Base-by-base conservation (phyloP, 2,797 vertebrate genomes). In the Phoeniculus purpureus region DNA sequence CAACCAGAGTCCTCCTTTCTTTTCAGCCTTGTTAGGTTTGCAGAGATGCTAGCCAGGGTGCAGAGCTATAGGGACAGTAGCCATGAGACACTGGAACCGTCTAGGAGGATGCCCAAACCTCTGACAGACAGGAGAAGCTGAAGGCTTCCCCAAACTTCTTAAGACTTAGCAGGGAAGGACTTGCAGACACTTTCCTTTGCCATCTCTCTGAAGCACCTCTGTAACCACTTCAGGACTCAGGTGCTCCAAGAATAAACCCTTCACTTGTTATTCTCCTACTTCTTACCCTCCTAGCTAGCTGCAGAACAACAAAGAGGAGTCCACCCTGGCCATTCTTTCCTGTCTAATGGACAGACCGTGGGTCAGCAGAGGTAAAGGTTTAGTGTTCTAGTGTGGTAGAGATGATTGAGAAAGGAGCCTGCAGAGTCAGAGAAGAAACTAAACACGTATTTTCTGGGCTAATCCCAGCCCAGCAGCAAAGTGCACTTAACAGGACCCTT, bases 401-500 rank as follows among this genome's bases (percentile, higher is more conserved):
- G 26, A 22, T 19, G 22, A 43, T 5, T 25, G 25, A 80, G 31
- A 56, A 71, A 70, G 59, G 7, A 86, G 67, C 23, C 73, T 61
- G 58, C 52, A 65, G 43, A 80, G 50, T 8, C 34, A 75, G 78
- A 70, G 45, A 81, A 59, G 54, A 55, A 51, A n/a, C n/a, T n/a
- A n/a, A n/a, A n/a, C n/a, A n/a, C n/a, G n/a, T n/a, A n/a, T n/a
- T n/a, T n/a, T n/a, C n/a, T 80, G 84, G 60, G 74, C 78, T 90
- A 81, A 81, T 68, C 27, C 60, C 47, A 32, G 85, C 51, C 90
- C n/a, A 22, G 65, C 77, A 82, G 54, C 13, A 37, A 84, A 90
- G 66, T 52, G 68, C 91, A 87, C 72, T 93, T 55, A 90, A 59
- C 90, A 55, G 56, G 61, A 87, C 81, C 91, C 88, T 86, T 52